Base-by-base conservation (phyloP, 2,888 invertebrate species). In the Mythimna ferrago region DNA sequence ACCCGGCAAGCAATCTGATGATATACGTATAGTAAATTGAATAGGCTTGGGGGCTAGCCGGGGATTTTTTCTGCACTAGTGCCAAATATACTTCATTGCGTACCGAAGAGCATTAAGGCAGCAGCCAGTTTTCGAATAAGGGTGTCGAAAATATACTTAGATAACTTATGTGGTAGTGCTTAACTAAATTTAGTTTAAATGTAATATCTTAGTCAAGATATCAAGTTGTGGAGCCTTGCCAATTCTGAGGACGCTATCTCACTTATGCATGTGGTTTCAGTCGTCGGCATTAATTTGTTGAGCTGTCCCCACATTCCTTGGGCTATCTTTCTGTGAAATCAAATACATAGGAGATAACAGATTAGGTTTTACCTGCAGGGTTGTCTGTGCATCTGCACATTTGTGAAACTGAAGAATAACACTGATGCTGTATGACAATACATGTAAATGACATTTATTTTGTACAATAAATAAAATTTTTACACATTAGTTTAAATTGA, bases 171-270 rank as follows among this genome's bases (percentile, higher is more conserved):
- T 26, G 11, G 26, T 14, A 26, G 16, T 53, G n/a, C 57, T 73
- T 21, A 57, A 57, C 41, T 19, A 11, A 44, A 58, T 66, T n/a
- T 44, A 44, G 26, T 53, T 73, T 9, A 53, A 66, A 66, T 53
- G 21, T 35, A 53, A 66, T 60, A 73, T 58, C 66, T 16, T 2
- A 48, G n/a, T 58, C 32, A 32, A 41, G 57, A 65, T 53, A 66
- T 58, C 53, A 26, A 35, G 44, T 76, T 14, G 38, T 74, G 77
- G 74, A 77, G 38, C 38, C 19, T 68, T 77, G 74, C 77, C 77
- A 74, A 74, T 69, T 74, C 38, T 32, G 48, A 77, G 38, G 77
- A 54, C 60, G 61, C 60, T 69, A 61, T 69, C 69, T 68, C 2
- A 54, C 16, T 75, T 61, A 75, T 61, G 68, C 48, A 69, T 56